These are phyloP conservation scores for Caenorhabditis macrosperma DNA, from an alignment of 2,888 invertebrate genomes.

Conservation along the genomic window DNA sequence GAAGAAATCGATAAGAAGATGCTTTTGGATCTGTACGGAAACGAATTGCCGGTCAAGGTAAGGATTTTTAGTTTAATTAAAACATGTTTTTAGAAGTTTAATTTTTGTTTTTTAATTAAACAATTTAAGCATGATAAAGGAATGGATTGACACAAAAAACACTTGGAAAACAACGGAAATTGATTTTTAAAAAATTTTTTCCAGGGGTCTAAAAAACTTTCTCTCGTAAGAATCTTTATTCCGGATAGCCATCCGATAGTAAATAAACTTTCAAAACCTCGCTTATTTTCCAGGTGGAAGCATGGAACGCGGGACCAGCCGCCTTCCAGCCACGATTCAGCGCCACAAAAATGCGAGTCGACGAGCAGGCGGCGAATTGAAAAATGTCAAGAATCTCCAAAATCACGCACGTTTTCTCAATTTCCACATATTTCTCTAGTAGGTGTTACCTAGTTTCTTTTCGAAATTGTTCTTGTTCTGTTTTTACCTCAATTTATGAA, in stretches of 20 bases:
- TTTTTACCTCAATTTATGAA: neutral
- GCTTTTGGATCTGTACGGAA: conserved; percentile 75
- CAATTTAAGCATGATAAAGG: no score
- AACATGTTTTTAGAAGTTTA: conserved; percentile 4
- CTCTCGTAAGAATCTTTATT: no score
- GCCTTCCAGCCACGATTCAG: conserved; percentile 65
- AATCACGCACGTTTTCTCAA: no score
- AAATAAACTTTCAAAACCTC: neutral
- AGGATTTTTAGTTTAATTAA: conserved; percentile 3
- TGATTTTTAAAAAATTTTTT: no score
- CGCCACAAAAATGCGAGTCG: conserved; percentile 54
- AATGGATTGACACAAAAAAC: no score
- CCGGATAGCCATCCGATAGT: no score
- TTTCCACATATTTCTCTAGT: conserved; percentile 10
- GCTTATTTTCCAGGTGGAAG: conserved; percentile 69
- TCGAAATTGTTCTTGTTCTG: neutral
- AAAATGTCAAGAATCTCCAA: conserved; percentile 4
- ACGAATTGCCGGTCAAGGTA: conserved; percentile 75
- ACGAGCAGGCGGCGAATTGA: conserved; percentile 48
- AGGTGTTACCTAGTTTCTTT: neutral
- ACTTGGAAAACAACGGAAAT: no score
- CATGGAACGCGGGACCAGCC: conserved; percentile 76
- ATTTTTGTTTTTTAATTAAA: no score
- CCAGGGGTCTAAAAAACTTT: no score
- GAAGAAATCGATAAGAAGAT: conserved; percentile 73